phyloP scores from a whole-genome alignment of 2,113 vertebrate species.

The Pelecanoides urinatrix region DNA sequence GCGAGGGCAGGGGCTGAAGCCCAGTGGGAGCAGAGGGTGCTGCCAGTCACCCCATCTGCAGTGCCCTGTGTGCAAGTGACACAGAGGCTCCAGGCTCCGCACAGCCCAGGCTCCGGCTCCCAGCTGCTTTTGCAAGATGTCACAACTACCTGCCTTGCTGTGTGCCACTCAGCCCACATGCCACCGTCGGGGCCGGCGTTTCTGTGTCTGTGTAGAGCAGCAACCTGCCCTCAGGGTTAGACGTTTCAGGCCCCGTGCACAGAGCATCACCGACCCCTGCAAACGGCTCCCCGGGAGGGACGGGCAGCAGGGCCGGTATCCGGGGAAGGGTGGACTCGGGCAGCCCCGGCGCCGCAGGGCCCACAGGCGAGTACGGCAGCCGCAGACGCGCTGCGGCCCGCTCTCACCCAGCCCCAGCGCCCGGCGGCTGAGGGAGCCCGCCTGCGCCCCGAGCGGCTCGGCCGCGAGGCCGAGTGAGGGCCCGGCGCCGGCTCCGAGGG shows the following conservation, averaged over 20 bases:
- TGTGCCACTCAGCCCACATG: accelerated
- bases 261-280: accelerated
- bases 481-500: accelerated
- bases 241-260: accelerated
- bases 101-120: not conserved
- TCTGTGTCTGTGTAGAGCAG: not conserved
- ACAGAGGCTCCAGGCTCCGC: not conserved
- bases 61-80: accelerated
- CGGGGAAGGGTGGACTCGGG: accelerated
- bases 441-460: not conserved
- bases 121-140: too few species aligned
- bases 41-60: not conserved
- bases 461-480: not conserved
- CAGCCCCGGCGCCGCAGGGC: not conserved
- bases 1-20: accelerated
- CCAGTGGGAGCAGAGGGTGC: accelerated
- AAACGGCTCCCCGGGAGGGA: not conserved
- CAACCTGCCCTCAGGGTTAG: accelerated
- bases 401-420: not conserved
- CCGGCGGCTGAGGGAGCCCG: accelerated
- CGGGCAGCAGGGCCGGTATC: accelerated
- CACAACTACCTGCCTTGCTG: not conserved
- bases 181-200: accelerated
- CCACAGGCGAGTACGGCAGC: not conserved
- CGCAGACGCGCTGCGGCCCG: too few species aligned